These are phyloP conservation scores for Octomys mimax DNA, from an alignment of 2,797 vertebrate genomes.

Conservation along the genomic window DNA sequence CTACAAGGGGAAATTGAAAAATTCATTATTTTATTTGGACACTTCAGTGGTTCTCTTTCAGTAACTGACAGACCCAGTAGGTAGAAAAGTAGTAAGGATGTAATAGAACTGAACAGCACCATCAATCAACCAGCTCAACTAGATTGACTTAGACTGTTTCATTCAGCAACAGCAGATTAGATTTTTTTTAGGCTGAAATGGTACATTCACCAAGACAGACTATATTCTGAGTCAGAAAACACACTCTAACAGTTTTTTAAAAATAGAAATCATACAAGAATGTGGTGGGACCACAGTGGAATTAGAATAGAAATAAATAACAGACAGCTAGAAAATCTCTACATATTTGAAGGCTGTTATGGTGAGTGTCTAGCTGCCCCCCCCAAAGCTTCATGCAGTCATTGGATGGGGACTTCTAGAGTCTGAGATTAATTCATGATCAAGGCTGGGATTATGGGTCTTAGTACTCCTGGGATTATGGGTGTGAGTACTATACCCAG, in stretches of 20 bases:
- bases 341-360: conserved; percentile 5
- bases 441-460: too few species aligned
- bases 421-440: too few species aligned
- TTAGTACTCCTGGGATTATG: too few species aligned
- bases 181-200: conserved; percentile 21
- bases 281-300: not conserved
- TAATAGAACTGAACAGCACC: conserved; percentile 48
- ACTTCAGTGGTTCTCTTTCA: conserved; percentile 54
- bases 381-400: too few species aligned
- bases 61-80: conserved; percentile 36
- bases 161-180: conserved; percentile 44
- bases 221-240: conserved; percentile 49
- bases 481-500: too few species aligned
- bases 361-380: too few species aligned
- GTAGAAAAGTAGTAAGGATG: conserved; percentile 58
- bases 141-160: conserved; percentile 52
- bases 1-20: conserved; percentile 20
- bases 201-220: conserved; percentile 18
- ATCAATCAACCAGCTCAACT: conserved; percentile 45
- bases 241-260: conserved; percentile 39
- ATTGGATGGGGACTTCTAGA: too few species aligned
- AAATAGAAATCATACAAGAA: conserved; percentile 15
- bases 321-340: not conserved
- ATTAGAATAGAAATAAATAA: conserved; percentile 54
- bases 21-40: conserved; percentile 48